Evolutionary conservation across 1,140 invertebrate species (phyloP).

Genomic region (Bombus sibiricus): DNA sequence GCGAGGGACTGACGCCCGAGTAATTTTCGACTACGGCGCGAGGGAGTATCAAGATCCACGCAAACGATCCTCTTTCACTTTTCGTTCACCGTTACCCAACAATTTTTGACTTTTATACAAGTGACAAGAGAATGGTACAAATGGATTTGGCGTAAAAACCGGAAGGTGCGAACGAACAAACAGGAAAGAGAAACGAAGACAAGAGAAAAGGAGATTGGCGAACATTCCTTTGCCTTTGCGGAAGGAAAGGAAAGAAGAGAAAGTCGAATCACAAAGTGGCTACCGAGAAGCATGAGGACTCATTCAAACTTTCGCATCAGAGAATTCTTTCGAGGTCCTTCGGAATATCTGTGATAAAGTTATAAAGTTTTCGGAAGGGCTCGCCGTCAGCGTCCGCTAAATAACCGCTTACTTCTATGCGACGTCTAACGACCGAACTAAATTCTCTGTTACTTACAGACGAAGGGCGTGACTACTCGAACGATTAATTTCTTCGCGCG

Average conservation of each 20-base stretch:
- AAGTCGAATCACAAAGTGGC: conserved; percentile 59
- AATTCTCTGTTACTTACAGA: conserved; percentile 47
- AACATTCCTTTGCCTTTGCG: conserved; percentile 28
- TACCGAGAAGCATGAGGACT: conserved; percentile 45
- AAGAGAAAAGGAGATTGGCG: background rate
- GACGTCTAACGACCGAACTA: conserved; percentile 49
- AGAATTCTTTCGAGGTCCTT: conserved; percentile 65
- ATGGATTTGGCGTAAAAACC: background rate
- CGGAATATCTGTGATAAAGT: conserved; percentile 71
- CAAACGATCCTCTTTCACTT: conserved; percentile 46
- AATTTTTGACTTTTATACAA: conserved; percentile 49
- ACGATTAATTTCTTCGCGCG: conserved; percentile 23
- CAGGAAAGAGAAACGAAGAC: background rate
- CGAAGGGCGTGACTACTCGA: conserved; percentile 18
- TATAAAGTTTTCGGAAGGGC: conserved; percentile 68
- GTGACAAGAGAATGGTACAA: background rate
- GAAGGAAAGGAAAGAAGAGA: conserved; percentile 41
- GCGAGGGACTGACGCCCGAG: conserved; percentile 9
- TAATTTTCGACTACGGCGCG: conserved; percentile 54
- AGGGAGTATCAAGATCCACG: conserved; percentile 61
- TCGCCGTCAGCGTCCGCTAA: conserved; percentile 49
- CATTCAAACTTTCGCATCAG: conserved; percentile 73
- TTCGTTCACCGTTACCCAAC: conserved; percentile 14
- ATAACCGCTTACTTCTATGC: conserved; percentile 62
- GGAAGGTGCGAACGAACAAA: background rate